Percentiles rank a stretch among this genome's conserved stretches.
These are phyloP conservation scores for Ictalurus furcatus DNA, from an alignment of 2,113 vertebrate genomes.

Conservation along the genomic window DNA sequence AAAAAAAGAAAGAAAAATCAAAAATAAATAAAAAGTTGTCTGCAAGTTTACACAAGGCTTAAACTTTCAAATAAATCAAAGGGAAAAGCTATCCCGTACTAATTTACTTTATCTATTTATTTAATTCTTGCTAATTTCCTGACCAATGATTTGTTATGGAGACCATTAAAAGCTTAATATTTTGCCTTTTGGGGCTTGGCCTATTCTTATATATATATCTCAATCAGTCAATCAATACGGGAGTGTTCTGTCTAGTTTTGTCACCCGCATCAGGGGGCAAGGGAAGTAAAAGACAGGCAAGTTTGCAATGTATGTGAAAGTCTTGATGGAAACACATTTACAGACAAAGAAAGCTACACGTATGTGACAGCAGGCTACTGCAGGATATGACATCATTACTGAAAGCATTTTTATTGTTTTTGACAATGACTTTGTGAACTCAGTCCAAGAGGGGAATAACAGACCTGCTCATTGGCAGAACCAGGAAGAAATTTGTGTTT, in stretches of 20 bases:
- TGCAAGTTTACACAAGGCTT: too few relatives aligned
- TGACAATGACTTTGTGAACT: background rate
- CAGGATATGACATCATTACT: background rate
- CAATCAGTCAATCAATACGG: too few relatives aligned
- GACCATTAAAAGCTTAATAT: too few relatives aligned
- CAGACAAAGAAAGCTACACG: too few relatives aligned
- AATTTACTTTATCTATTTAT: too few relatives aligned
- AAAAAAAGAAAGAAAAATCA: too few relatives aligned
- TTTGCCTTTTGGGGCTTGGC: too few relatives aligned
- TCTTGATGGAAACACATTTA: background rate
- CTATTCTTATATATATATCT: background rate
- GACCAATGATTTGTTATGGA: too few relatives aligned
- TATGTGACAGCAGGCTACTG: background rate
- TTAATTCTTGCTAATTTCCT: too few relatives aligned
- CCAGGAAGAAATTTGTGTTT: constrained; percentile 3
- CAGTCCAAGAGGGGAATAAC: background rate
- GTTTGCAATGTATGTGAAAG: background rate
- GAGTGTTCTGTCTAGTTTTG: background rate
- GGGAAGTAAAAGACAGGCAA: background rate
- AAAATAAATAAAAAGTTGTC: too few relatives aligned
- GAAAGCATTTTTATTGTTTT: background rate
- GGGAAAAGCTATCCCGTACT: too few relatives aligned
- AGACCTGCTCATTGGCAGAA: background rate
- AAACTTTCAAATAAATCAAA: too few relatives aligned
- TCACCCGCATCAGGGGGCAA: background rate